These are phyloP conservation scores for Ethmia dodecea DNA, from an alignment of 2,888 invertebrate genomes.

Conservation along the genomic window DNA sequence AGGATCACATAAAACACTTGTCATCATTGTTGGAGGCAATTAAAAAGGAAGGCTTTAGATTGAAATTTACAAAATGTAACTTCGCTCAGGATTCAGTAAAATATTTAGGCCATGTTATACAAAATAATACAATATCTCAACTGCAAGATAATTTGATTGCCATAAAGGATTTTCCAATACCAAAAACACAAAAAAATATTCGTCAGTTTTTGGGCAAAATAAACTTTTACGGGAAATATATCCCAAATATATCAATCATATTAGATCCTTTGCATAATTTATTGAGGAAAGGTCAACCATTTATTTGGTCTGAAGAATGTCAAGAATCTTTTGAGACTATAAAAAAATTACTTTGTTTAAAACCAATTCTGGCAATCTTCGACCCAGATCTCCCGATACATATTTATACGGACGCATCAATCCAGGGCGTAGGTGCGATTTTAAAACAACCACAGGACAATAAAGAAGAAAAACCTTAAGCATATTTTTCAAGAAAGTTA, in stretches of 20 bases:
- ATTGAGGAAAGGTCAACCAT: conserved; percentile 19
- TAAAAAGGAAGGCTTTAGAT: conserved; percentile 22
- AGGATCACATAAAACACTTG: conserved; percentile 8
- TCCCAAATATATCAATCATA: conserved; percentile 19
- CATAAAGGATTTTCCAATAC: conserved; percentile 16
- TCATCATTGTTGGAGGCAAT: conserved; percentile 16
- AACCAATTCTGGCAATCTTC: conserved; percentile 21
- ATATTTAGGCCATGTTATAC: conserved; percentile 23
- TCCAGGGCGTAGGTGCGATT: no score
- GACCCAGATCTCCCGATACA: conserved; percentile 21
- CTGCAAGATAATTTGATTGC: conserved; percentile 21
- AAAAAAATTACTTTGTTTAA: conserved; percentile 18
- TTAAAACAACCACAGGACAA: no score
- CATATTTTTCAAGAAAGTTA: no score
- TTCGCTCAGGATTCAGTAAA: conserved; percentile 23
- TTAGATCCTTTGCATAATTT: conserved; percentile 26
- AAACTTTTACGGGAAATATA: conserved; percentile 21
- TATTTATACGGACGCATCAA: conserved; percentile 26
- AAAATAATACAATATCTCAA: conserved; percentile 22
- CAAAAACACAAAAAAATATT: conserved; percentile 16
- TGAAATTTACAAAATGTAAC: conserved; percentile 23
- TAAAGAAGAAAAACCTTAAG: no score
- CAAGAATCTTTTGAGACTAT: conserved; percentile 18
- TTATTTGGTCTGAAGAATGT: conserved; percentile 20
- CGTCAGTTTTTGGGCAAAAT: conserved; percentile 23